Conservation (phyloP, 2,797 vertebrate genomes). For the Discoglossus pictus region DNA sequence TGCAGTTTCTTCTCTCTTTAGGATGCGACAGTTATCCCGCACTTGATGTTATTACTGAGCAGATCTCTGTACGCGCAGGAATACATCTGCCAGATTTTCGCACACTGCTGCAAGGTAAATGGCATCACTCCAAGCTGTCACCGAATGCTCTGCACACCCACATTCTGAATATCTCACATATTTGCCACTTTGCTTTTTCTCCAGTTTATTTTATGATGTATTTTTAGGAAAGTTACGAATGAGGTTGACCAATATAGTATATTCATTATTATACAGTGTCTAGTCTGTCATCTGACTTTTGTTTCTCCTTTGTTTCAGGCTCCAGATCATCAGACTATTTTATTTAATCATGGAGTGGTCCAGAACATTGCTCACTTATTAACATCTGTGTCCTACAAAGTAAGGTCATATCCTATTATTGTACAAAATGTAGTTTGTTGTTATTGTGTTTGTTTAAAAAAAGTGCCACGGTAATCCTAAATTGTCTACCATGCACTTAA, state of each 20-base stretch:
- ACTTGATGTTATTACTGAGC: conserved; percentile 94
- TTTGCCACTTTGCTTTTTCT: too few relatives aligned
- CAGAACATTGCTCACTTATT: conserved; percentile 94
- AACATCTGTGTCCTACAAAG: conserved; percentile 90
- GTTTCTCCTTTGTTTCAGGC: conserved; percentile 75
- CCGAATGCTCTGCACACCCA: too few relatives aligned
- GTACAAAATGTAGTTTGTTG: too few relatives aligned
- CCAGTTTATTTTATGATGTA: too few relatives aligned
- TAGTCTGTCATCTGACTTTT: too few relatives aligned
- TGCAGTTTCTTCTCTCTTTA: conserved; percentile 64
- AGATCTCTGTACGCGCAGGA: conserved; percentile 92
- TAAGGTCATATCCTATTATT: conserved; percentile 65
- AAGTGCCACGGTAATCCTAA: too few relatives aligned
- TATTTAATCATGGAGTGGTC: conserved; percentile 94
- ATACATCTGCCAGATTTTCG: conserved; percentile 99
- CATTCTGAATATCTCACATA: too few relatives aligned
- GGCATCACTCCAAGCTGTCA: conserved; percentile 16
- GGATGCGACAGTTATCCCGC: conserved; percentile 95
- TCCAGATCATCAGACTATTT: conserved; percentile 94
- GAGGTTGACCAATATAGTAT: too few relatives aligned
- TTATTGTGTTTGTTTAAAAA: too few relatives aligned
- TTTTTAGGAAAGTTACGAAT: too few relatives aligned
- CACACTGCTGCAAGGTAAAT: conserved; percentile 98
- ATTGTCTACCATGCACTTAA: too few relatives aligned
- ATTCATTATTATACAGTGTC: too few relatives aligned